These are phyloP conservation scores for Netelia inedita DNA, from an alignment of 2,888 invertebrate species.

Conservation along the genomic window DNA sequence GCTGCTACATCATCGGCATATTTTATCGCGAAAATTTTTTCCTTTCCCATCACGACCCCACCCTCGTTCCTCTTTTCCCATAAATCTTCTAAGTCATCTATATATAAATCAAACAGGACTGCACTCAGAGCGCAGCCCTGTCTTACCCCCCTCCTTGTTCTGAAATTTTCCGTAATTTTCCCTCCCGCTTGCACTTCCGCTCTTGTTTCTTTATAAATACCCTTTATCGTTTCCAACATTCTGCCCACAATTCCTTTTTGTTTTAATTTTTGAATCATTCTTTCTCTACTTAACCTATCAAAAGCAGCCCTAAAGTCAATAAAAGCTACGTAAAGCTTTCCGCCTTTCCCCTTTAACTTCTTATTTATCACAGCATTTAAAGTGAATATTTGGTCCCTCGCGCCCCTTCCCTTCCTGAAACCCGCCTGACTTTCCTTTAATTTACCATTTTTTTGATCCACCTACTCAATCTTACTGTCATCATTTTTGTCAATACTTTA, in stretches of 20 bases:
- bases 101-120: constrained; percentile 59
- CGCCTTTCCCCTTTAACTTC: too few species aligned
- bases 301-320: too few species aligned
- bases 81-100: constrained; percentile 23
- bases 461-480: constrained; percentile 4
- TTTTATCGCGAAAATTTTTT: constrained; percentile 11
- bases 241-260: constrained; percentile 31
- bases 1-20: too few species aligned
- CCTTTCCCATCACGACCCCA: constrained; percentile 13
- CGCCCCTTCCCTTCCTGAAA: too few species aligned
- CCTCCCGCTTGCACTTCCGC: background rate
- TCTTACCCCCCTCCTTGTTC: constrained; percentile 57
- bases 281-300: constrained; percentile 30
- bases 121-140: constrained; percentile 66
- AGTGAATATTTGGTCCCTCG: too few species aligned
- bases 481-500: constrained; percentile 3
- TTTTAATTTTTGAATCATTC: constrained; percentile 52
- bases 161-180: constrained; percentile 37
- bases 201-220: too few species aligned
- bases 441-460: constrained; percentile 14
- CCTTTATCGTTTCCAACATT: constrained; percentile 43
- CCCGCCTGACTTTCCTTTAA: background rate
- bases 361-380: too few species aligned
- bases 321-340: too few species aligned
- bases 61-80: constrained; percentile 49